phyloP scores from a whole-genome alignment of 1,140 invertebrate genomes.

The Cotesia chilonis region DNA sequence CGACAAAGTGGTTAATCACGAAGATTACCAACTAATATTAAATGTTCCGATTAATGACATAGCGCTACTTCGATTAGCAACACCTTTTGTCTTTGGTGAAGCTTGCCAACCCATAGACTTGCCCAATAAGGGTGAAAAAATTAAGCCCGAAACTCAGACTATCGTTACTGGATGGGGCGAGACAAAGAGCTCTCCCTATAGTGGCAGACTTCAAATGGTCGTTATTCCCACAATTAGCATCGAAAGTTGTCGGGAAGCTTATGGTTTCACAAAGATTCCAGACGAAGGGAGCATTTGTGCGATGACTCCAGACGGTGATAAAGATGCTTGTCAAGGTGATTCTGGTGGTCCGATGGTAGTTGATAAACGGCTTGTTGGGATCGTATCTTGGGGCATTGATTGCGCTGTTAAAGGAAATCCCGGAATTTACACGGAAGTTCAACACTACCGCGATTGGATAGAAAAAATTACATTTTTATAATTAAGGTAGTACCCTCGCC shows the following conservation, averaged over 20 bases:
- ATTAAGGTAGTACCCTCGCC: no score
- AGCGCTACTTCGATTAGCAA: constrained; percentile 69
- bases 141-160: constrained; percentile 23
- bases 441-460: constrained; percentile 54
- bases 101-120: constrained; percentile 66
- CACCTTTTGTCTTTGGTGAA: constrained; percentile 64
- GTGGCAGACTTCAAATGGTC: constrained; percentile 22
- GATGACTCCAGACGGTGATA: constrained; percentile 47
- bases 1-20: constrained; percentile 24
- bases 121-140: constrained; percentile 22
- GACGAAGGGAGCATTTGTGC: constrained; percentile 67
- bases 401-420: constrained; percentile 68
- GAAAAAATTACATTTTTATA: not conserved
- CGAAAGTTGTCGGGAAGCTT: constrained; percentile 73
- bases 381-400: constrained; percentile 77
- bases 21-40: constrained; percentile 22
- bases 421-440: constrained; percentile 71
- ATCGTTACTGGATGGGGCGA: constrained; percentile 47
- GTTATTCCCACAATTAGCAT: constrained; percentile 42
- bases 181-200: constrained; percentile 4
- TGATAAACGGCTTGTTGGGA: constrained; percentile 67
- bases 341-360: constrained; percentile 72
- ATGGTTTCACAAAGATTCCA: constrained; percentile 71
- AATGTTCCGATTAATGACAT: constrained; percentile 70
- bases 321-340: constrained; percentile 73